phyloP scores from a whole-genome alignment of 2,797 vertebrate genomes.

The Eupleurogrammus muticus region DNA sequence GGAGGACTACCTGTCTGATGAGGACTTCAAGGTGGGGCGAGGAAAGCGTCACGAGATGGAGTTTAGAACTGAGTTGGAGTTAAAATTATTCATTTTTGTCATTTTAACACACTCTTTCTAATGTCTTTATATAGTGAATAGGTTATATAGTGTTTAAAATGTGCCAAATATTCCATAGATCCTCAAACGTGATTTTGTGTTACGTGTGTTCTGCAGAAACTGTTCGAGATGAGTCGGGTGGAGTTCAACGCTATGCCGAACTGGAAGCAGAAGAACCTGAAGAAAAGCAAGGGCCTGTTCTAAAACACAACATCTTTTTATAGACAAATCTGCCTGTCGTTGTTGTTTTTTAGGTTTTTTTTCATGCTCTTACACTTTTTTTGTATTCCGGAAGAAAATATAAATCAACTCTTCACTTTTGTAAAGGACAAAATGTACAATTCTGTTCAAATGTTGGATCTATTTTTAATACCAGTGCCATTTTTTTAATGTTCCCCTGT shows the following conservation, averaged over 20 bases:
- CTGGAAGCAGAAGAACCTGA: conserved; percentile 88
- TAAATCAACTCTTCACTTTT: conserved; percentile 38
- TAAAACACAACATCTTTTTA: conserved; percentile 58
- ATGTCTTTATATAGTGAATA: not conserved
- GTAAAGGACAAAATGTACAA: conserved; percentile 59
- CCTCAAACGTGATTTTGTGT: not conserved
- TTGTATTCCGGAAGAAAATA: conserved; percentile 5
- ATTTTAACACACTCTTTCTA: not conserved
- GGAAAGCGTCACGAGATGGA: not conserved
- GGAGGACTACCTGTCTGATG: conserved; percentile 86
- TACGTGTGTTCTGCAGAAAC: conserved; percentile 68
- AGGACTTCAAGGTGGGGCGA: conserved; percentile 84
- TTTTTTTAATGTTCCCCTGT: conserved; percentile 29
- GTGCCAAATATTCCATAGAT: not conserved
- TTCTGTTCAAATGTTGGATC: conserved; percentile 59
- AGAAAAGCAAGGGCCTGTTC: conserved; percentile 87
- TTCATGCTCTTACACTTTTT: conserved; percentile 17
- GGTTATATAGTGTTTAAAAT: not conserved
- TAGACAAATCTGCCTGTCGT: conserved; percentile 21
- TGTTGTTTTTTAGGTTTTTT: no score
- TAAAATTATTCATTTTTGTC: not conserved
- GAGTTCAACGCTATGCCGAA: conserved; percentile 86
- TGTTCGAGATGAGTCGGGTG: conserved; percentile 83
- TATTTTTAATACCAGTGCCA: conserved; percentile 51
- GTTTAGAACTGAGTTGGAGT: not conserved